Percentiles rank a stretch among this genome's conserved stretches.
These are phyloP conservation scores for Globicephala melas DNA, from an alignment of 2,113 vertebrate species.

Conservation along the genomic window DNA sequence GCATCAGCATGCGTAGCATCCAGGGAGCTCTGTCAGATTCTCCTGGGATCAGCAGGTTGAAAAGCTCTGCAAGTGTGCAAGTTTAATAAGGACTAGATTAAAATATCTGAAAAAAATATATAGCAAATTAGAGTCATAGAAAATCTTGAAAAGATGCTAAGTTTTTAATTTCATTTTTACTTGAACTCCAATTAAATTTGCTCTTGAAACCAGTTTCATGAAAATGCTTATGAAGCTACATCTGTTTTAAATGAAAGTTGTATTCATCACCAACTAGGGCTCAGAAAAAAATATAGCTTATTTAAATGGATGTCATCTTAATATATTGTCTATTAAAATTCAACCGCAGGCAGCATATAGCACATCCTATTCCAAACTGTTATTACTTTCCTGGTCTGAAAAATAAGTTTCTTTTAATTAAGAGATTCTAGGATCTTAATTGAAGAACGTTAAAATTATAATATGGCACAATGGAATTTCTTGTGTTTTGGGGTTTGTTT, in stretches of 20 bases:
- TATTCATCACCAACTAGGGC: slow-evolving; percentile 18
- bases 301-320: slow-evolving; percentile 50
- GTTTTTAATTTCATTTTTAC: slow-evolving; percentile 46
- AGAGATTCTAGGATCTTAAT: not conserved
- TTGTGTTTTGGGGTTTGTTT: not conserved
- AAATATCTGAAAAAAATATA: slow-evolving; percentile 33
- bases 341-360: not conserved
- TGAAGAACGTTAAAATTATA: slow-evolving; percentile 25
- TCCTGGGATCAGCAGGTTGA: slow-evolving; percentile 50
- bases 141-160: slow-evolving; percentile 53
- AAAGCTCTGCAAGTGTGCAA: slow-evolving; percentile 56
- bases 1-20: slow-evolving; percentile 24
- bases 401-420: slow-evolving; percentile 45
- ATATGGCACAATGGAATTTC: not conserved
- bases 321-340: slow-evolving; percentile 51
- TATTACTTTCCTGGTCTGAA: slow-evolving; percentile 30
- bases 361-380: not conserved
- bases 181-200: slow-evolving; percentile 26
- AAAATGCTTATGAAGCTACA: slow-evolving; percentile 51
- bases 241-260: slow-evolving; percentile 59
- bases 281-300: slow-evolving; percentile 20
- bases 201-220: slow-evolving; percentile 31
- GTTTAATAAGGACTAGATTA: slow-evolving; percentile 65
- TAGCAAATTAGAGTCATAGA: slow-evolving; percentile 26
- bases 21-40: slow-evolving; percentile 46